Base-by-base conservation (phyloP, 2,797 vertebrate genomes). In the Sebastes dallii region DNA sequence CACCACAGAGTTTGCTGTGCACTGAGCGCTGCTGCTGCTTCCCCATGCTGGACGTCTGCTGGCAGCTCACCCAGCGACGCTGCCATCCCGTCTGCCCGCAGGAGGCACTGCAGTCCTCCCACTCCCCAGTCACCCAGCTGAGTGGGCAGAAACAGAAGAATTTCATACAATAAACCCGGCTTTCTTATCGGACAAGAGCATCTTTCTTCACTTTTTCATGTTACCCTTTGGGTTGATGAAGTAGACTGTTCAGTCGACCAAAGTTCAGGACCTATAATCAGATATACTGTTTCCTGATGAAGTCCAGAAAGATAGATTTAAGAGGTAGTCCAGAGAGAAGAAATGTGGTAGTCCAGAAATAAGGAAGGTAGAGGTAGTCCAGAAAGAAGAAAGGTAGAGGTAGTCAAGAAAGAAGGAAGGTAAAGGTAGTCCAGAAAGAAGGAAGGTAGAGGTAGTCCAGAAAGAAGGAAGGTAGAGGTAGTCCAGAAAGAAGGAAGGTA, bases 41-140 rank as follows among this genome's bases (percentile, higher is more conserved):
- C 11, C 95, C 95, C 30, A 32, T 32, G 50, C 96, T 95, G 0
- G 96, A 93, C 2, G 90, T 91, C 54, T 98, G 97, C 81, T 98
- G 90, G 12, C 99, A 99, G 59, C 96, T 95, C 50, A 99, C 97
- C 0, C 95, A 95, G 11, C 99, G 96, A 0, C 95, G 95, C 86
- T 98, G 97, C 65, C 95, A 96, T 7, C 99, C 98, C 0, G 94
- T 95, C 85, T 97, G 96, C 29, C 99, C 98, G 56, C 98, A 99
- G 3, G 96, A 96, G 91, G 96, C 95, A 59, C 97, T 98, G 94
- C 99, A 99, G 6, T 95, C 92, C 76, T 97, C 96, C 99, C 99
- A 99, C 4, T 97, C 96, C 1, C 97, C 98, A 0, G 93, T 95
- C 65, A 96, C 94, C 99, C 99, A 99, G 80, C 98, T 99, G 92